Evolutionary conservation across 2,113 vertebrate genomes (phyloP), one percentile per base, ranked within the genome.

Genomic region (Felis chaus): DNA sequence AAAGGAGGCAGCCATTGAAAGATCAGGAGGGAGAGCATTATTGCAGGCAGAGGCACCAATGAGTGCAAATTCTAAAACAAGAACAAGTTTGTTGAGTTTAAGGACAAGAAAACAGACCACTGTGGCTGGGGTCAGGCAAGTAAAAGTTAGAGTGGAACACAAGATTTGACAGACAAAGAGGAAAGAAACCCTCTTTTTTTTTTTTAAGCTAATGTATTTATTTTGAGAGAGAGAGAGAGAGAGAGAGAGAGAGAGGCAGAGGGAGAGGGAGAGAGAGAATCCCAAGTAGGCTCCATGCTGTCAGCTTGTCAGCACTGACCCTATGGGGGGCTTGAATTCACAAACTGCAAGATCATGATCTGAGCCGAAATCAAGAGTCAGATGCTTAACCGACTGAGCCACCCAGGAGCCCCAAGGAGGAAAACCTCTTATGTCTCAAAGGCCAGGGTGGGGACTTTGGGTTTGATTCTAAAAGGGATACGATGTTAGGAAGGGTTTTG

Each of bases 61-160:
- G 0, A n/a, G 1, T 33, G 18, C 23, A 76, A 85, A 73, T 11
- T 15, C 41, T 31, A 23, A 53, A 45, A 84, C n/a, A 92, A 61
- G 23, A 79, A 48, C 25, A 53, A 14, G 4, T 11, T 41, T 21
- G 33, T 23, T 33, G 25, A 80, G 8, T 63, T 80, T 31, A 74
- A 78, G 48, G 25, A 41, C n/a, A 83, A 84, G 13, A 5, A 41
- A 4, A 91, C 53, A 61, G 73, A 5, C 23, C 4, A 6, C 9
- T 0, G 3, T 29, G 61, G 31, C 63, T 36, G 21, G 11, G 53
- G 18, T 1, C 14, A 10, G 57, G 8, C 4, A 15, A 5, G 5
- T 25, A 39, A 29, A 25, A 81, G 3, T 15, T 21, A 4, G 15
- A 65, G 2, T 0, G 11, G 18, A 53, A 4, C 36, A 12, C 1